phyloP scores from a whole-genome alignment of 2,797 vertebrate genomes.

The Sphenodon punctatus region DNA sequence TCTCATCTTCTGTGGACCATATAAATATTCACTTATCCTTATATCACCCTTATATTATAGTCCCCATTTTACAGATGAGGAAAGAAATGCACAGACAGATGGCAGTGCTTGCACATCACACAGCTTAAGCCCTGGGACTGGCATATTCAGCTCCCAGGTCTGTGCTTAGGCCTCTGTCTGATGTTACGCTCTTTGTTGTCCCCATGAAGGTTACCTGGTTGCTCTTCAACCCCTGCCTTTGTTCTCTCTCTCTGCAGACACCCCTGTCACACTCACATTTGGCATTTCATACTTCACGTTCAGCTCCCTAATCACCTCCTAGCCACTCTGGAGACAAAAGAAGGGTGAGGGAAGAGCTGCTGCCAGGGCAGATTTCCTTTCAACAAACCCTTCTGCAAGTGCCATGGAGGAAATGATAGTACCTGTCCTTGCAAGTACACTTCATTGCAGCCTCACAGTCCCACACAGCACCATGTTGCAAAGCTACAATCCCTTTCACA shows the following conservation, averaged over 20 bases:
- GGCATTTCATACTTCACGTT: conserved; percentile 3
- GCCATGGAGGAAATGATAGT: background rate
- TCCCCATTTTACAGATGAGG: conserved; percentile 6
- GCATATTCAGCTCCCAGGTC: background rate
- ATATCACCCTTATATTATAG: background rate
- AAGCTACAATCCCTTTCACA: background rate
- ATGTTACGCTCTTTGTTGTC: background rate
- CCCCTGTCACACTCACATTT: background rate
- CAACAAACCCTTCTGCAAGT: background rate
- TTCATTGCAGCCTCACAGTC: background rate
- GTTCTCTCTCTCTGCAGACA: background rate
- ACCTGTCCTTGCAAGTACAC: conserved; percentile 8
- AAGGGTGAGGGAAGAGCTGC: background rate
- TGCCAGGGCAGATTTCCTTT: background rate
- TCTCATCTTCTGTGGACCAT: conserved; percentile 30
- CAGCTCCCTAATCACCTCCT: conserved; percentile 16
- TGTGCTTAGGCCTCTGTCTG: background rate
- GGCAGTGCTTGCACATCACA: conserved; percentile 4
- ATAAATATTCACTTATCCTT: conserved; percentile 33
- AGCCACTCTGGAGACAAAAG: background rate
- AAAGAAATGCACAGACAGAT: conserved; percentile 12
- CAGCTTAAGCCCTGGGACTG: conserved; percentile 16
- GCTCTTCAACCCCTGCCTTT: background rate
- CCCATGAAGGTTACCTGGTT: background rate
- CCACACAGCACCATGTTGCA: background rate